Percentiles rank a stretch among this genome's conserved stretches.
phyloP scores from a whole-genome alignment of 2,797 vertebrate species.

The Acanthurus tractus region DNA sequence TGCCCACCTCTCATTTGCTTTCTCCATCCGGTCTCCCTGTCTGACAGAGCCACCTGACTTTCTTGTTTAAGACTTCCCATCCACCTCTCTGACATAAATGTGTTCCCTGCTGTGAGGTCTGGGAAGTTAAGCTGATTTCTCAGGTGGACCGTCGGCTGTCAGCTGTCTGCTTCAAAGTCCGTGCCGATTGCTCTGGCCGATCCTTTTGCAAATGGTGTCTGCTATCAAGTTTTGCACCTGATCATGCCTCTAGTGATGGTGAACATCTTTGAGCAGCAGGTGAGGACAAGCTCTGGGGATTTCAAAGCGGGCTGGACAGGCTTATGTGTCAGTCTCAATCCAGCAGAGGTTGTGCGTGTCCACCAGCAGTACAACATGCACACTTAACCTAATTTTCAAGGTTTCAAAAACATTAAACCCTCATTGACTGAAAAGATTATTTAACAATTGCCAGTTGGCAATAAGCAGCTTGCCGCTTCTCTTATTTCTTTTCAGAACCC shows the following conservation, averaged over 20 bases:
- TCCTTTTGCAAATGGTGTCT: background rate
- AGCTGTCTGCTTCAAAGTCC: background rate
- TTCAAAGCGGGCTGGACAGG: background rate
- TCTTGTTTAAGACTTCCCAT: background rate
- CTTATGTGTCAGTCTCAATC: background rate
- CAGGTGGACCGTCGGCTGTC: background rate
- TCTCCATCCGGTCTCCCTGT: background rate
- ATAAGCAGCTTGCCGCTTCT: background rate
- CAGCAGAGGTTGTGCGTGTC: background rate
- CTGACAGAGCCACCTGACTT: background rate
- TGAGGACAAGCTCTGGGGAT: background rate
- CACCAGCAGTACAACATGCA: background rate
- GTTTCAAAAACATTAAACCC: background rate
- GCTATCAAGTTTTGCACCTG: background rate
- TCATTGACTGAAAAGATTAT: background rate
- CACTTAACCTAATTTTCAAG: background rate
- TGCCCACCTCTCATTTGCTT: background rate
- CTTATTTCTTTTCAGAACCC: background rate
- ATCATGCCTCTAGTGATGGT: background rate
- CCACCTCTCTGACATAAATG: background rate
- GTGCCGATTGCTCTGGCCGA: background rate
- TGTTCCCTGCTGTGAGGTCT: background rate
- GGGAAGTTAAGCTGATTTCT: constrained; percentile 4
- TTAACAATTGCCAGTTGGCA: background rate
- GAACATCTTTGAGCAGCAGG: constrained; percentile 3